phyloP scores from a whole-genome alignment of 2,888 invertebrate genomes.

The Acronicta alni region DNA sequence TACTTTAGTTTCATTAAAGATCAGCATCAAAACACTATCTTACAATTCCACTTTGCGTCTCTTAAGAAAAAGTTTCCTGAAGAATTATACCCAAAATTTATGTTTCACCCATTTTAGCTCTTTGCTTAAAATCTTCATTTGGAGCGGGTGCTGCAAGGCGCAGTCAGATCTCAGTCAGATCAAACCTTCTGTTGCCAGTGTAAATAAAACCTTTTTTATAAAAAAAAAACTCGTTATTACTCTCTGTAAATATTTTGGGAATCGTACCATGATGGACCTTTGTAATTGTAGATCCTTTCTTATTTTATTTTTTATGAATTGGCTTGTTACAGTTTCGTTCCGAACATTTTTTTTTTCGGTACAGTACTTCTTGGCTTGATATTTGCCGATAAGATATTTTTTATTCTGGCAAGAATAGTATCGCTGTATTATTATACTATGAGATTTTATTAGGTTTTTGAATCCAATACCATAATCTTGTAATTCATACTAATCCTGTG shows the following conservation, averaged over 20 bases:
- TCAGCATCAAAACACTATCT: constrained; percentile 37
- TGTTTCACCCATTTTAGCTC: constrained; percentile 55
- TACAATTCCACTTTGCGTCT: constrained; percentile 44
- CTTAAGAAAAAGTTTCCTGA: constrained; percentile 46
- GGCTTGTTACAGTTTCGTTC: constrained; percentile 36
- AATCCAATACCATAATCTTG: no score
- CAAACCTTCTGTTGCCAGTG: constrained; percentile 50
- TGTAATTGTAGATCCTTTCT: constrained; percentile 20
- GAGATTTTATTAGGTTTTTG: no score
- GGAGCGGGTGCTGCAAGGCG: constrained; percentile 42
- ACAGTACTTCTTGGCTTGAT: no score
- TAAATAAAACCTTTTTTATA: constrained; percentile 42
- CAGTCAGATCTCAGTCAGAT: constrained; percentile 53
- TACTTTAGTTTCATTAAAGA: constrained; percentile 32
- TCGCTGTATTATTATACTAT: no score
- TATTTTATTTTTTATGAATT: constrained; percentile 42
- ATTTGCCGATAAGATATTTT: no score
- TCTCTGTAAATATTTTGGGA: constrained; percentile 48
- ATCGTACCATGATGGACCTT: constrained; percentile 30
- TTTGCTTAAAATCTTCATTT: constrained; percentile 57
- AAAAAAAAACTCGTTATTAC: constrained; percentile 45
- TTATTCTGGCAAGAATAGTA: no score
- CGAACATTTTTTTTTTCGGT: background rate
- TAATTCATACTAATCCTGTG: no score
- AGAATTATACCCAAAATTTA: constrained; percentile 53